Evolutionary conservation across 1,140 invertebrate genomes (phyloP).

Genomic region (Heliconius nattereri): DNA sequence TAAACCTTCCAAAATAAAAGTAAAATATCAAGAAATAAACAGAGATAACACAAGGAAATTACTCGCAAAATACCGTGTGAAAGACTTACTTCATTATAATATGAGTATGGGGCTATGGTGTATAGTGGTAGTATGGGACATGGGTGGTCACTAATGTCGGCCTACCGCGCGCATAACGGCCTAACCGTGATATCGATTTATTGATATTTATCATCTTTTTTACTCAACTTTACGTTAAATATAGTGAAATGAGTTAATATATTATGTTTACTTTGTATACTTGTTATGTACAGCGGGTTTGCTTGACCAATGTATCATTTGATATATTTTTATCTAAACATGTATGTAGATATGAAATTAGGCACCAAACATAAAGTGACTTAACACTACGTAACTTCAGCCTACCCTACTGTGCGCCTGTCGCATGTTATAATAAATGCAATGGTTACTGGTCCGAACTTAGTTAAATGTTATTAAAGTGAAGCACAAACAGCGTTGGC

Average conservation of each 20-base stretch:
- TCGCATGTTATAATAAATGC: too few species aligned
- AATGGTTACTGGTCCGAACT: too few species aligned
- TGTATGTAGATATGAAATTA: too few species aligned
- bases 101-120: not conserved
- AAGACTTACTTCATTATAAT: not conserved
- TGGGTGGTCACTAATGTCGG: slow-evolving; percentile 10
- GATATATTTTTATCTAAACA: not conserved
- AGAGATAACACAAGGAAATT: not conserved
- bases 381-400: too few species aligned
- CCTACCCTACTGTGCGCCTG: too few species aligned
- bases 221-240: slow-evolving; percentile 4
- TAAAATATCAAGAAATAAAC: not conserved
- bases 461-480: too few species aligned
- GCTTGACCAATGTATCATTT: not conserved
- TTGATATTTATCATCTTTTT: slow-evolving; percentile 11
- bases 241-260: slow-evolving; percentile 17
- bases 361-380: too few species aligned
- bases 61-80: slow-evolving; percentile 12
- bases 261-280: slow-evolving; percentile 1
- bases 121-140: not conserved
- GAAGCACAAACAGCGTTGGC: too few species aligned
- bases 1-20: not conserved
- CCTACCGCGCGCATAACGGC: slow-evolving; percentile 13
- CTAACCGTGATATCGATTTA: slow-evolving; percentile 15
- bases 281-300: not conserved